Conservation (phyloP, 2,888 invertebrate genomes). For the Watsonalla cultraria region DNA sequence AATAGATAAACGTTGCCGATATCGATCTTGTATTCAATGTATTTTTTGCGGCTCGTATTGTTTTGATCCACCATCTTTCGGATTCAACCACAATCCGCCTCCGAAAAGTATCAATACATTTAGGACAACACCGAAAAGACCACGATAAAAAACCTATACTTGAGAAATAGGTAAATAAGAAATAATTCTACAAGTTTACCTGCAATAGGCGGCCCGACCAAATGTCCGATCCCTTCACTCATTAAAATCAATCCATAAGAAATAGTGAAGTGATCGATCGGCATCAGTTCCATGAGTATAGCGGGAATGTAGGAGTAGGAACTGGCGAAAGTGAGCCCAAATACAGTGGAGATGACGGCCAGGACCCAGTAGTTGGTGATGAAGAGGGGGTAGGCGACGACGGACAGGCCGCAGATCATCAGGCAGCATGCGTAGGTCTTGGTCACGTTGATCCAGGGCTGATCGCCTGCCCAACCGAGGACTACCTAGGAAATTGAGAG, state of each 20-base stretch:
- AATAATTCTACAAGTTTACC: slow-evolving; percentile 68
- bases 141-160: too few relatives aligned
- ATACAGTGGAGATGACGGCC: slow-evolving; percentile 79
- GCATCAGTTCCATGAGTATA: slow-evolving; percentile 92
- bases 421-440: slow-evolving; percentile 90
- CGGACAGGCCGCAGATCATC: slow-evolving; percentile 81
- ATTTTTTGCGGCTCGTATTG: too few relatives aligned
- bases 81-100: too few relatives aligned
- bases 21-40: too few relatives aligned
- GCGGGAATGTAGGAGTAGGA: slow-evolving; percentile 94
- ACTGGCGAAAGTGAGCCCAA: slow-evolving; percentile 94
- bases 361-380: slow-evolving; percentile 72
- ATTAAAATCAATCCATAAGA: slow-evolving; percentile 93
- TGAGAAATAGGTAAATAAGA: too few relatives aligned
- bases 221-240: slow-evolving; percentile 95
- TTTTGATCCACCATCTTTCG: too few relatives aligned
- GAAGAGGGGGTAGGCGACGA: slow-evolving; percentile 78
- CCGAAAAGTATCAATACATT: too few relatives aligned
- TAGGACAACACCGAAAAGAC: too few relatives aligned
- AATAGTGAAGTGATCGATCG: slow-evolving; percentile 93
- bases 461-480: slow-evolving; percentile 93
- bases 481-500: slow-evolving; percentile 74
- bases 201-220: slow-evolving; percentile 94
- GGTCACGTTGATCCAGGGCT: slow-evolving; percentile 89
- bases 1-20: too few relatives aligned